A percentile compares a stretch with the other conserved stretches of the same genome.
These are phyloP conservation scores for Metopolophium dirhodum DNA, from an alignment of 1,140 invertebrate species.

Conservation along the genomic window DNA sequence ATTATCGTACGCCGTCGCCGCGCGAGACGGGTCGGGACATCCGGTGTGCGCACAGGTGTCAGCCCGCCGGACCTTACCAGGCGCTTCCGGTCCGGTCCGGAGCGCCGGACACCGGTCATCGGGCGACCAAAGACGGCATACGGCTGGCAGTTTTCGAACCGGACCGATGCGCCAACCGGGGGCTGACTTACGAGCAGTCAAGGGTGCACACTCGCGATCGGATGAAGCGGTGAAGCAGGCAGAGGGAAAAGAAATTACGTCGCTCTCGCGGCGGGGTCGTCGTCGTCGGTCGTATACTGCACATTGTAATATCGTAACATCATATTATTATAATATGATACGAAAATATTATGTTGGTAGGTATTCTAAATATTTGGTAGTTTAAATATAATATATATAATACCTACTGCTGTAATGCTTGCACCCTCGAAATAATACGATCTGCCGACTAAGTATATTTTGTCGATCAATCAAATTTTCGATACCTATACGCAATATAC, in stretches of 20 bases:
- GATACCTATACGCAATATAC: not conserved
- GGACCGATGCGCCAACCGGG: not conserved
- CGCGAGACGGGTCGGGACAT: constrained; percentile 18
- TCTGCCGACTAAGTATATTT: not conserved
- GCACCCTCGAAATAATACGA: not conserved
- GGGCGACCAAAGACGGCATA: not conserved
- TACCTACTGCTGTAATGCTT: too few relatives aligned
- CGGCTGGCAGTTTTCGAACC: not conserved
- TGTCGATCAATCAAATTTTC: not conserved
- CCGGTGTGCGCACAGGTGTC: constrained; percentile 31
- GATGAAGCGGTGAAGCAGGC: not conserved
- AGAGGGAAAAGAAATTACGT: not conserved
- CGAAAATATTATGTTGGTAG: not conserved
- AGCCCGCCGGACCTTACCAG: not conserved
- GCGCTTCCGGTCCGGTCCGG: constrained; percentile 29
- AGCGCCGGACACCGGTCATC: constrained; percentile 21
- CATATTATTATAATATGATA: too few relatives aligned
- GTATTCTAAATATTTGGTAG: not conserved
- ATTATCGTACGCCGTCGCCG: not conserved
- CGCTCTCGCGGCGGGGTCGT: not conserved
- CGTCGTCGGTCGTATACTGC: not conserved
- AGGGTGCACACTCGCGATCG: not conserved
- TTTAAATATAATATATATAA: not conserved
- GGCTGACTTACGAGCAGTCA: not conserved
- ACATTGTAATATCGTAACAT: not conserved